Conservation (phyloP, 2,888 invertebrate species). For the Eupithecia centaureata region DNA sequence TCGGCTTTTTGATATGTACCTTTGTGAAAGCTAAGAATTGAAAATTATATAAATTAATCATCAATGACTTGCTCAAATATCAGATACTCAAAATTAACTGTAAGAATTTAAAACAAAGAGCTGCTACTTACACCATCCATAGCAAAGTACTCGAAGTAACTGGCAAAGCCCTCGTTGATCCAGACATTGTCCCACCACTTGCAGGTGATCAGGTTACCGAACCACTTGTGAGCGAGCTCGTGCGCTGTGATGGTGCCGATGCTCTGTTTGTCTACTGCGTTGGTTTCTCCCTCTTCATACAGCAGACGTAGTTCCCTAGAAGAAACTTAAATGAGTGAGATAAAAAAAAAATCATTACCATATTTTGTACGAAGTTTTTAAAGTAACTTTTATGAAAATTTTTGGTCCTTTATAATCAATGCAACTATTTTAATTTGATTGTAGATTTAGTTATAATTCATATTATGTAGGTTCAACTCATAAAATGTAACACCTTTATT, state of each 20-base stretch:
- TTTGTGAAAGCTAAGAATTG: too few relatives aligned
- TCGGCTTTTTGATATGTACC: background rate
- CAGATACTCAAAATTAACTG: background rate
- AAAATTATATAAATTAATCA: background rate
- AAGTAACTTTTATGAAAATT: too few relatives aligned
- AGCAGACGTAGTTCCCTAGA: slow-evolving; percentile 73
- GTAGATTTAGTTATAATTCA: too few relatives aligned
- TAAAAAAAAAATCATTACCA: too few relatives aligned
- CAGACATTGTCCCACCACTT: slow-evolving; percentile 90
- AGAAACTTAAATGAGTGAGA: too few relatives aligned
- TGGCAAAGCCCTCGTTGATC: slow-evolving; percentile 90
- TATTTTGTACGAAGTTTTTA: too few relatives aligned
- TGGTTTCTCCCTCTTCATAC: slow-evolving; percentile 72
- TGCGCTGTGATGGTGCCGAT: slow-evolving; percentile 83
- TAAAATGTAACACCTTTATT: too few relatives aligned
- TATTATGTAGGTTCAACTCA: too few relatives aligned
- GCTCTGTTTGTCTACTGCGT: slow-evolving; percentile 66
- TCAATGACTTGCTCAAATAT: background rate
- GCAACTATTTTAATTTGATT: too few relatives aligned
- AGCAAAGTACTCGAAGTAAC: slow-evolving; percentile 87
- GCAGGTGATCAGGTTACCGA: slow-evolving; percentile 89
- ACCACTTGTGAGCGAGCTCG: slow-evolving; percentile 90
- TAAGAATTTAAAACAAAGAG: background rate
- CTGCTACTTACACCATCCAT: slow-evolving; percentile 69
- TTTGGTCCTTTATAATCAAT: too few relatives aligned